These are phyloP conservation scores for Arion vulgaris DNA, from an alignment of 1,140 invertebrate genomes.

Conservation along the genomic window DNA sequence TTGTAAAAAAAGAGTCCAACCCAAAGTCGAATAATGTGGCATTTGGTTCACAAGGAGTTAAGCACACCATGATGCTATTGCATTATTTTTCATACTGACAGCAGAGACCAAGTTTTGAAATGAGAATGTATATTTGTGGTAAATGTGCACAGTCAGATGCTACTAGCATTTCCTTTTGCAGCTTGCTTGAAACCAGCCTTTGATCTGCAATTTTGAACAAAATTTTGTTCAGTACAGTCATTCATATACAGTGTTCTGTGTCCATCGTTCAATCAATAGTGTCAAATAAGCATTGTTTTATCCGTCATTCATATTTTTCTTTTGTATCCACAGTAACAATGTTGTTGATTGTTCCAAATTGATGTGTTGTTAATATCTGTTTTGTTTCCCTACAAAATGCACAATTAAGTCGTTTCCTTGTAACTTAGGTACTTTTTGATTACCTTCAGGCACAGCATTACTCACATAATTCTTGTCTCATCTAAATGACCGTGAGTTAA, in stretches of 20 bases:
- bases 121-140: not conserved
- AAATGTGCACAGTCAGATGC: not conserved
- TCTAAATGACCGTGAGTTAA: no score
- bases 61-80: not conserved
- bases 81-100: not conserved
- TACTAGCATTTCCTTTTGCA: not conserved
- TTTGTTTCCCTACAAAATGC: not conserved
- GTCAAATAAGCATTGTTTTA: not conserved
- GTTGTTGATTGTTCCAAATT: not conserved
- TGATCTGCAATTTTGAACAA: conserved; percentile 14
- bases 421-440: not conserved
- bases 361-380: not conserved
- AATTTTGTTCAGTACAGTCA: not conserved
- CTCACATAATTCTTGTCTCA: not conserved
- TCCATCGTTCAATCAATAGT: not conserved
- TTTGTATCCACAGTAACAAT: not conserved
- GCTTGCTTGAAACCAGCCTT: conserved; percentile 2
- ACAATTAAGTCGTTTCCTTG: not conserved
- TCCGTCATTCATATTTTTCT: not conserved
- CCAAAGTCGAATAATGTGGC: no score
- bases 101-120: not conserved
- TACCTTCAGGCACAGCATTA: not conserved
- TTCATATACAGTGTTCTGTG: not conserved
- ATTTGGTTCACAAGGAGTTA: no score
- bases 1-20: no score